These are phyloP conservation scores for Trissolcus japonicus DNA, from an alignment of 2,888 invertebrate genomes.

Conservation along the genomic window DNA sequence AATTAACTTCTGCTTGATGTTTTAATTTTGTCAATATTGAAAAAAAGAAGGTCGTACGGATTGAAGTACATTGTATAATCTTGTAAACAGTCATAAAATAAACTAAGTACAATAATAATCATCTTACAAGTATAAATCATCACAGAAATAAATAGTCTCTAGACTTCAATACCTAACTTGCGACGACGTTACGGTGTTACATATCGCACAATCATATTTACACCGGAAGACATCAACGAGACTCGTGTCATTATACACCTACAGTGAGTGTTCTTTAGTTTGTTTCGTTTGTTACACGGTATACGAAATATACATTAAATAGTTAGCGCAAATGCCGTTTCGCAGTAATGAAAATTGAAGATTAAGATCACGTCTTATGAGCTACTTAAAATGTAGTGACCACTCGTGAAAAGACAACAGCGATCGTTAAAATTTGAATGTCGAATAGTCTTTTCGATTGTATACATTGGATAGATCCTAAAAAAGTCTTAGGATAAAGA, in stretches of 20 bases:
- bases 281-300: slow-evolving; percentile 27
- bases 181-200: slow-evolving; percentile 54
- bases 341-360: slow-evolving; percentile 51
- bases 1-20: not conserved
- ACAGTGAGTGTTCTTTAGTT: slow-evolving; percentile 36
- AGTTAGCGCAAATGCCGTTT: slow-evolving; percentile 48
- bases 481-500: slow-evolving; percentile 12
- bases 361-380: slow-evolving; percentile 50
- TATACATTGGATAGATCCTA: slow-evolving; percentile 17
- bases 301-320: slow-evolving; percentile 56
- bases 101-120: slow-evolving; percentile 55
- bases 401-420: slow-evolving; percentile 45
- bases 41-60: slow-evolving; percentile 20
- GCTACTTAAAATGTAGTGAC: slow-evolving; percentile 54
- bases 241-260: slow-evolving; percentile 49
- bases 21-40: slow-evolving; percentile 1
- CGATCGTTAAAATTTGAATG: slow-evolving; percentile 51
- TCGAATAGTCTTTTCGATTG: slow-evolving; percentile 26
- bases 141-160: slow-evolving; percentile 57
- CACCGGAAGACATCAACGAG: slow-evolving; percentile 58
- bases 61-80: slow-evolving; percentile 13
- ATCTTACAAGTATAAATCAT: slow-evolving; percentile 56
- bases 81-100: slow-evolving; percentile 39
- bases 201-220: slow-evolving; percentile 50
- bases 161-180: slow-evolving; percentile 55